Evolutionary conservation across 2,888 invertebrate genomes (phyloP).

Genomic region (Gymnocheta viridis): DNA sequence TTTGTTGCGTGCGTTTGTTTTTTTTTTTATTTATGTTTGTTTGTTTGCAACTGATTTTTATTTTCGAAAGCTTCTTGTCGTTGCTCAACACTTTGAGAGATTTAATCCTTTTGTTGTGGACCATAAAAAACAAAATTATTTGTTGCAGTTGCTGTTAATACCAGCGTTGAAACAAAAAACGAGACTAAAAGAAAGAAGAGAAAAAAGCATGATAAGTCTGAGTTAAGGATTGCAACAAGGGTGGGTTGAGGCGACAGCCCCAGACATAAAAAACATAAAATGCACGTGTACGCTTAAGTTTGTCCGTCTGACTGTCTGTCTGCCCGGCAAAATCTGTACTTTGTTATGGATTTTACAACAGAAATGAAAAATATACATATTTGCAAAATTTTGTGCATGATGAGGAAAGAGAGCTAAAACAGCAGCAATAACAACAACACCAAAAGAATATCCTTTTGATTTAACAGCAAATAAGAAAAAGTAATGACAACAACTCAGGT

Average conservation of each 20-base stretch:
- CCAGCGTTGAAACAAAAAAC: constrained; percentile 46
- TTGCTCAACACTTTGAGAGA: constrained; percentile 44
- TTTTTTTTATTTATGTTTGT: neutral
- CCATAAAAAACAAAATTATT: constrained; percentile 48
- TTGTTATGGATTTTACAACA: constrained; percentile 44
- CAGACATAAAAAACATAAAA: constrained; percentile 53
- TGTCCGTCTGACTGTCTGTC: constrained; percentile 31
- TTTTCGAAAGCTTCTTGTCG: constrained; percentile 1
- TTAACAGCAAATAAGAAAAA: constrained; percentile 31
- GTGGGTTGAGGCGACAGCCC: constrained; percentile 38
- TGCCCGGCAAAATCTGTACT: constrained; percentile 20
- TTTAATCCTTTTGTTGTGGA: constrained; percentile 65
- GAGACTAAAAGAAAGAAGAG: constrained; percentile 20
- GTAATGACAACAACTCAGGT: constrained; percentile 28
- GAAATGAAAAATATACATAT: neutral
- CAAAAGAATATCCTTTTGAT: constrained; percentile 51
- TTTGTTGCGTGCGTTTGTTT: constrained; percentile 33
- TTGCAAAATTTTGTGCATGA: constrained; percentile 34
- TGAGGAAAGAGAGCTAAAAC: constrained; percentile 1
- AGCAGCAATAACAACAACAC: constrained; percentile 4
- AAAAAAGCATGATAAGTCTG: neutral
- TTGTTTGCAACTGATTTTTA: neutral
- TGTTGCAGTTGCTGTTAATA: constrained; percentile 58
- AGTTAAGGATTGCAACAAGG: constrained; percentile 1
- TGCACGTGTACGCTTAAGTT: constrained; percentile 52